A percentile compares a stretch with the other conserved stretches of the same genome.
Evolutionary conservation across 2,797 vertebrate genomes (phyloP).

Genomic region (Valencia hispanica): DNA sequence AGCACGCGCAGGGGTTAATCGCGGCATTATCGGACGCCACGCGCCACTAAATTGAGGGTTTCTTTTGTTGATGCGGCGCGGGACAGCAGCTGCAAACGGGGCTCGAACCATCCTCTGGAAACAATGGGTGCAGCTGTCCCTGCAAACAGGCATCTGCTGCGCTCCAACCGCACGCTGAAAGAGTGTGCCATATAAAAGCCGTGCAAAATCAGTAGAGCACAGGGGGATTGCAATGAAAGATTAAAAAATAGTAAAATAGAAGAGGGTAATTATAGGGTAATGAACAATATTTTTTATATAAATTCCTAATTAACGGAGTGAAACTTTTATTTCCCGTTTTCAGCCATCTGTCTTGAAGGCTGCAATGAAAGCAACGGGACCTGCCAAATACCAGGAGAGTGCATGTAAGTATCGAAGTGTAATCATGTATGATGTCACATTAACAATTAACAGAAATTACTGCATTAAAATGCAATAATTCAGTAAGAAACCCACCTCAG

Average conservation of each 20-base stretch:
- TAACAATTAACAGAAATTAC: not conserved
- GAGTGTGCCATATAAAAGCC: conserved; percentile 69
- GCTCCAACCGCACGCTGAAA: conserved; percentile 74
- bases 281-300: not conserved
- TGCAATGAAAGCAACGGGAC: conserved; percentile 93
- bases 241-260: conserved; percentile 21
- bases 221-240: conserved; percentile 24
- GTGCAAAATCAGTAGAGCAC: conserved; percentile 52
- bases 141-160: conserved; percentile 81
- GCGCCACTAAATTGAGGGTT: conserved; percentile 83
- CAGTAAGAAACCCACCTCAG: not conserved
- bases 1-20: conserved; percentile 84
- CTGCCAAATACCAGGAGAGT: conserved; percentile 93
- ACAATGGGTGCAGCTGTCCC: conserved; percentile 87
- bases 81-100: conserved; percentile 83
- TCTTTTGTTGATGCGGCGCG: conserved; percentile 77
- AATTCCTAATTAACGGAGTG: not conserved
- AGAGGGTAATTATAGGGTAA: not conserved
- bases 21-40: conserved; percentile 84
- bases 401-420: conserved; percentile 89
- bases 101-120: conserved; percentile 75
- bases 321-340: conserved; percentile 24
- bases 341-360: conserved; percentile 94
- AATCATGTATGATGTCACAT: not conserved
- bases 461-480: not conserved